phyloP scores from a whole-genome alignment of 2,113 vertebrate species.

The Ictalurus furcatus region DNA sequence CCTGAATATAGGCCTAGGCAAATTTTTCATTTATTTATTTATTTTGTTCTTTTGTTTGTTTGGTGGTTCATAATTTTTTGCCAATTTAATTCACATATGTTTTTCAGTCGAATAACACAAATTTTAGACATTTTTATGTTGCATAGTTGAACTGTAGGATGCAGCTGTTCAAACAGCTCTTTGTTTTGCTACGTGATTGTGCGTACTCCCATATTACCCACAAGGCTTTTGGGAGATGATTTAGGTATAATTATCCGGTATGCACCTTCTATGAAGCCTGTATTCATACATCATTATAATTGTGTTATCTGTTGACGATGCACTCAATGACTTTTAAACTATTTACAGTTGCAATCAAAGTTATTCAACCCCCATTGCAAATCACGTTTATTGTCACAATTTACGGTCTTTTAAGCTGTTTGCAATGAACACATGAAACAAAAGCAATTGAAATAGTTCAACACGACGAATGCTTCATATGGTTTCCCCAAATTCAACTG shows the following conservation, averaged over 20 bases:
- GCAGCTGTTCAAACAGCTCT: slow-evolving; percentile 5
- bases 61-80: neutral
- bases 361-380: too few species aligned
- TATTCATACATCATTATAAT: neutral
- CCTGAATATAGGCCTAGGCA: neutral
- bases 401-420: too few species aligned
- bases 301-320: neutral
- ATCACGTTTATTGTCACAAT: too few species aligned
- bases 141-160: neutral
- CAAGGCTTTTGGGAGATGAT: slow-evolving; percentile 8
- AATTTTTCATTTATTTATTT: too few species aligned
- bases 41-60: neutral
- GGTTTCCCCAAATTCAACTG: too few species aligned
- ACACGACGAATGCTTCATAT: too few species aligned
- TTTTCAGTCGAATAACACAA: neutral
- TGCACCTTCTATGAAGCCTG: neutral
- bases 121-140: neutral
- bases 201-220: neutral
- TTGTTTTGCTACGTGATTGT: neutral
- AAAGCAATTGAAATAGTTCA: too few species aligned
- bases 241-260: slow-evolving; percentile 20
- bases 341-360: too few species aligned
- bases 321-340: neutral
- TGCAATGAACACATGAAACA: too few species aligned
- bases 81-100: neutral